Percentiles rank a stretch among this genome's conserved stretches.
Evolutionary conservation across 92 coral and sea anemone species (phyloP).

Genomic region (Desmophyllum pertusum): DNA sequence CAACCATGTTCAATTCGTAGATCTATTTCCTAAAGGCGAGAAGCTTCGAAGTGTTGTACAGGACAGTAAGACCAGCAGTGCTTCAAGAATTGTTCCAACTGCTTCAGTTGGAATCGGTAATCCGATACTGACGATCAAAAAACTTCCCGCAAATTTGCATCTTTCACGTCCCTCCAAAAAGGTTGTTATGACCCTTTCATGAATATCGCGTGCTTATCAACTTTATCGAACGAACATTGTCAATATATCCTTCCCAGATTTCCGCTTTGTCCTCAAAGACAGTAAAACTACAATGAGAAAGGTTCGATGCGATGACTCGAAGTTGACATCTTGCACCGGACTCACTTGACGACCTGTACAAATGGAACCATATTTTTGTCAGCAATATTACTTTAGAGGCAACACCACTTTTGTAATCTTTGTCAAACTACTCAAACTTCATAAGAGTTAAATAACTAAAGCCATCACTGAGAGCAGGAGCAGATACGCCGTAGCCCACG

Average conservation of each 20-base stretch:
- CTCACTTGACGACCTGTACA: conserved; percentile 14
- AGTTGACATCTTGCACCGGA: neutral
- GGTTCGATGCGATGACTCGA: neutral
- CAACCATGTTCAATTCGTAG: conserved; percentile 1
- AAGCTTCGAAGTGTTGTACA: neutral
- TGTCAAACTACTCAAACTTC: conserved; percentile 3
- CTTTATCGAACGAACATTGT: neutral
- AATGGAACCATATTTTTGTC: conserved; percentile 13
- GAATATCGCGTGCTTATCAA: conserved; percentile 9
- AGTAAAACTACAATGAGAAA: neutral
- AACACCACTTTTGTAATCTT: conserved; percentile 15
- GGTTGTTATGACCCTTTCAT: neutral
- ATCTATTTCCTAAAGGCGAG: neutral
- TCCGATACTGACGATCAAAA: neutral
- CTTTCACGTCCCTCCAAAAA: neutral
- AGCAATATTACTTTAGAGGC: conserved; percentile 1
- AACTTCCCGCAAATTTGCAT: neutral
- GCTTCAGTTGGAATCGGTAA: conserved; percentile 1
- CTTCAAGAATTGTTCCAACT: neutral
- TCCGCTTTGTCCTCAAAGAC: conserved; percentile 13
- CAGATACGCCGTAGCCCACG: neutral
- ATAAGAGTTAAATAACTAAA: neutral
- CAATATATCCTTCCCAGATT: conserved; percentile 12
- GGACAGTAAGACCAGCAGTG: neutral
- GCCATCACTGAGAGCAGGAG: neutral